Percentiles rank a stretch among this genome's conserved stretches.
phyloP scores from a whole-genome alignment of 2,888 invertebrate species.

The Ellobium chinense region DNA sequence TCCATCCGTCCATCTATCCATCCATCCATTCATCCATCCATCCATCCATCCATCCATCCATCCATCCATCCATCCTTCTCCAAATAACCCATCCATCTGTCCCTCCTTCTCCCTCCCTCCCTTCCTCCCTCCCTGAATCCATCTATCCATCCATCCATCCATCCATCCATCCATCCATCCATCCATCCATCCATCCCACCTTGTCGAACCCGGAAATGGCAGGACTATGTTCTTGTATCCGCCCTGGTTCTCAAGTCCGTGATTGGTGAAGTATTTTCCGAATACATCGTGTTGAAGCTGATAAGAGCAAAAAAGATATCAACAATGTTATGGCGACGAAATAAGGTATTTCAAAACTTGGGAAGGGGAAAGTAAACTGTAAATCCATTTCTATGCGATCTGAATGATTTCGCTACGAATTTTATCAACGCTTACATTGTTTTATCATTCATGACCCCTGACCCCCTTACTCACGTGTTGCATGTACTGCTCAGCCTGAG shows the following conservation, averaged over 20 bases:
- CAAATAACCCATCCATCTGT: background rate
- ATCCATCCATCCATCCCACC: background rate
- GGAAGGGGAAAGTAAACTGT: background rate
- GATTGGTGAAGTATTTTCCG: background rate
- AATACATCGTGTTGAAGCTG: background rate
- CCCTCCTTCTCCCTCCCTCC: background rate
- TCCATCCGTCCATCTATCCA: too few relatives aligned
- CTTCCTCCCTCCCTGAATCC: background rate
- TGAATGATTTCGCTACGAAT: too few relatives aligned
- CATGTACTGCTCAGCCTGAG: constrained; percentile 47
- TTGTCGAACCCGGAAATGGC: background rate
- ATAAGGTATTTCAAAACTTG: background rate
- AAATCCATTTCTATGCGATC: too few relatives aligned
- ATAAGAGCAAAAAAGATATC: background rate
- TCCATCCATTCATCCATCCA: too few relatives aligned
- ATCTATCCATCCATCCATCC: constrained; percentile 9
- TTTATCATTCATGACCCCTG: background rate
- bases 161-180: constrained; percentile 2
- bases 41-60: background rate
- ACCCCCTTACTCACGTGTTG: constrained; percentile 9
- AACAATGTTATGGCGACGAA: background rate
- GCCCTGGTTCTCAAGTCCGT: background rate
- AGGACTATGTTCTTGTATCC: background rate
- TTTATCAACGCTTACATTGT: background rate
- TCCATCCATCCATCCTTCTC: background rate